These are phyloP conservation scores for Heliconius erato DNA, from an alignment of 2,888 invertebrate genomes.

Conservation along the genomic window DNA sequence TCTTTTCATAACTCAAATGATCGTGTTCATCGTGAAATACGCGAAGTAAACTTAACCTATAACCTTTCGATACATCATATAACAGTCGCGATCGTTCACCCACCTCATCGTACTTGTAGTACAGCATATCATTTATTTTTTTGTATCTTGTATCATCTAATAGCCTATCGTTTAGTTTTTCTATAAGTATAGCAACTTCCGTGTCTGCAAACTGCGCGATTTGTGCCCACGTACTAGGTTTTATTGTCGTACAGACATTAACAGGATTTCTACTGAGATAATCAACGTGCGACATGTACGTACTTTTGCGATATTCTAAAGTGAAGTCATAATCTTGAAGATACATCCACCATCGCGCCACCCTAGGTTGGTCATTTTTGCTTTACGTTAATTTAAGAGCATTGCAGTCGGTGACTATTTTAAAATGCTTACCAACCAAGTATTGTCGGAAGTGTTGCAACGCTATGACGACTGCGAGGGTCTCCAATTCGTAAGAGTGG, in stretches of 20 bases:
- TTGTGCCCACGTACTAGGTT: constrained; percentile 35
- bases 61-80: too few relatives aligned
- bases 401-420: constrained; percentile 48
- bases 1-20: background rate
- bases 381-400: constrained; percentile 39
- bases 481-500: background rate
- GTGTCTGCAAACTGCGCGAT: constrained; percentile 47
- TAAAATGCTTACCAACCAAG: constrained; percentile 43
- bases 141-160: too few relatives aligned
- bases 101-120: too few relatives aligned
- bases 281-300: constrained; percentile 40
- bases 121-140: too few relatives aligned
- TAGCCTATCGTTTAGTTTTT: too few relatives aligned
- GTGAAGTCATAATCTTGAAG: constrained; percentile 49
- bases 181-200: too few relatives aligned
- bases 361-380: constrained; percentile 51
- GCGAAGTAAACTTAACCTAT: too few relatives aligned
- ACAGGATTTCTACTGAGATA: constrained; percentile 49
- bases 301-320: constrained; percentile 47
- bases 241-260: too few relatives aligned
- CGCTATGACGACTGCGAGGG: constrained; percentile 24
- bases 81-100: too few relatives aligned
- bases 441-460: constrained; percentile 50
- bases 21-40: background rate
- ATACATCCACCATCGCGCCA: constrained; percentile 51